Evolutionary conservation across 2,888 invertebrate genomes (phyloP).

Genomic region (Dorcus hopei): DNA sequence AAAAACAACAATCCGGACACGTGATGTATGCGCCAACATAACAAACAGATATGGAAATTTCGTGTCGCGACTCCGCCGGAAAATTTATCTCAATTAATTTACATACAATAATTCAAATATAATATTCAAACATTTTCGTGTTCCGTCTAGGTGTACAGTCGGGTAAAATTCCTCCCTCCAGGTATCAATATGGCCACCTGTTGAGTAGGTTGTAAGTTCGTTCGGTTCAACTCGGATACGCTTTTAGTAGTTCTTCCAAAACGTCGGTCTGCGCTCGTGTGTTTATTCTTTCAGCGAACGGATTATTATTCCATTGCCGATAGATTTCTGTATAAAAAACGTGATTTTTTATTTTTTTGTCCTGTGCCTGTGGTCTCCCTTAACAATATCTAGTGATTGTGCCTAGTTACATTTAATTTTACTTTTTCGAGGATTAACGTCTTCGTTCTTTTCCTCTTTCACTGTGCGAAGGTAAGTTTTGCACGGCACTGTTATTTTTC

Average conservation of each 20-base stretch:
- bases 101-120: slow-evolving; percentile 11
- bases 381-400: background rate
- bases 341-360: background rate
- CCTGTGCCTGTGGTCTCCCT: background rate
- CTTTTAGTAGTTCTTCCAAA: slow-evolving; percentile 20
- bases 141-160: background rate
- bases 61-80: background rate
- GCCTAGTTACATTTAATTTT: background rate
- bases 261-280: background rate
- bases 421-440: background rate
- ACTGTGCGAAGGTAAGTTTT: too few relatives aligned
- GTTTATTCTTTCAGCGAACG: background rate
- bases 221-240: slow-evolving; percentile 25
- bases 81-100: slow-evolving; percentile 11
- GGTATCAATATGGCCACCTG: slow-evolving; percentile 36
- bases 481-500: too few relatives aligned
- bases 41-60: background rate
- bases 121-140: background rate
- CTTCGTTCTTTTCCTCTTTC: background rate
- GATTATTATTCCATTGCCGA: background rate
- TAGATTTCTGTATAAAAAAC: background rate
- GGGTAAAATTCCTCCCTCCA: slow-evolving; percentile 14
- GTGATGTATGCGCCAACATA: too few relatives aligned
- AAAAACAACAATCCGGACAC: too few relatives aligned
- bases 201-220: slow-evolving; percentile 29